phyloP scores from a whole-genome alignment of 2,113 vertebrate species.

The Scortum barcoo region DNA sequence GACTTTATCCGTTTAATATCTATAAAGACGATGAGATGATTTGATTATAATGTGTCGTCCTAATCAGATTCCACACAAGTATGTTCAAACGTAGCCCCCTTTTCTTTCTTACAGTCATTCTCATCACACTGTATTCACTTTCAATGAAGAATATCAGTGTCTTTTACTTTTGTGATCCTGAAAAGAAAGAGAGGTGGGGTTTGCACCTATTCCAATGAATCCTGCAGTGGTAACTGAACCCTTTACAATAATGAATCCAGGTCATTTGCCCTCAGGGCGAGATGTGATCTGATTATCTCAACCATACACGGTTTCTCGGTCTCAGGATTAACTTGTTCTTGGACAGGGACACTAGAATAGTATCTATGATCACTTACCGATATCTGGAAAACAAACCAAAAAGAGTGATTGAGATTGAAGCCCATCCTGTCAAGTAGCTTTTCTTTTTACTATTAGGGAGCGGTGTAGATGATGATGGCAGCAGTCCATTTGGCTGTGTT shows the following conservation, averaged over 20 bases:
- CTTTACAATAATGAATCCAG: slow-evolving; percentile 40
- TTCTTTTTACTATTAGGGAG: not conserved
- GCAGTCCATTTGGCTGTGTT: not conserved
- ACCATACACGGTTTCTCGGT: not conserved
- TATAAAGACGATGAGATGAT: not conserved
- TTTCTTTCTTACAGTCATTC: not conserved
- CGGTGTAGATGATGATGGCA: not conserved
- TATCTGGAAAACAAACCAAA: not conserved
- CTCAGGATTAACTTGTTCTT: slow-evolving; percentile 40
- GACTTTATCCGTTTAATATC: not conserved
- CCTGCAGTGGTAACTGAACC: slow-evolving; percentile 35
- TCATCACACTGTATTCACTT: not conserved
- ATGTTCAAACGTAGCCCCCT: not conserved
- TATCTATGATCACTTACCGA: not conserved
- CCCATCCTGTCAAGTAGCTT: not conserved
- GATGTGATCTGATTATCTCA: slow-evolving; percentile 44
- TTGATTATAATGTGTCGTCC: not conserved
- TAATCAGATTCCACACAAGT: not conserved
- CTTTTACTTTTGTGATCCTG: slow-evolving; percentile 33
- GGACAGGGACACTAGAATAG: not conserved
- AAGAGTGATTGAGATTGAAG: not conserved
- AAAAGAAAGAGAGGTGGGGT: slow-evolving; percentile 30
- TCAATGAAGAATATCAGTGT: slow-evolving; percentile 24
- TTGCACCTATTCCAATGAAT: slow-evolving; percentile 20
- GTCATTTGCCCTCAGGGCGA: slow-evolving; percentile 37